Conservation (phyloP, 2,888 invertebrate species). For the Mythimna pallens region DNA sequence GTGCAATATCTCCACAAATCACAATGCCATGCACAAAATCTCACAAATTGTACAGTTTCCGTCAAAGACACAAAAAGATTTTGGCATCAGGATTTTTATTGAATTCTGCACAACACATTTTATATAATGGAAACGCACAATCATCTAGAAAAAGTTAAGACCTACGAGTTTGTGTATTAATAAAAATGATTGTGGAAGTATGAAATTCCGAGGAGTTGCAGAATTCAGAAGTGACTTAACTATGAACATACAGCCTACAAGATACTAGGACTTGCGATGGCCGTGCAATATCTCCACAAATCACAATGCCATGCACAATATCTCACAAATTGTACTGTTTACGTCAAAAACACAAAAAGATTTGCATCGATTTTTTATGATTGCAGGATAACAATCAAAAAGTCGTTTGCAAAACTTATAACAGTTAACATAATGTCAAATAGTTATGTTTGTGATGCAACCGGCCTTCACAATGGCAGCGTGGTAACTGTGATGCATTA, state of each 20-base stretch:
- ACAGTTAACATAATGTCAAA: constrained; percentile 33
- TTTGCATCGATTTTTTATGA: constrained; percentile 24
- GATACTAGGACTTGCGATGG: no score
- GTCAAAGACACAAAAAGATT: no score
- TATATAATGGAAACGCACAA: constrained; percentile 69
- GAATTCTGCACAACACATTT: not conserved
- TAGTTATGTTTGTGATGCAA: constrained; percentile 41
- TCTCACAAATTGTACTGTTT: constrained; percentile 31
- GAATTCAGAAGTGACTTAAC: constrained; percentile 67
- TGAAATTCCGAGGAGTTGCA: constrained; percentile 63
- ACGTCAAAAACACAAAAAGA: not conserved
- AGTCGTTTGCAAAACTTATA: constrained; percentile 32
- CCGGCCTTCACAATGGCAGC: constrained; percentile 28
- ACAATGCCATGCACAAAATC: no score
- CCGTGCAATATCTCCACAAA: not conserved
- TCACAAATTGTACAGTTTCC: no score
- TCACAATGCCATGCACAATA: constrained; percentile 11
- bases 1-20: no score
- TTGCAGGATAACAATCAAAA: constrained; percentile 17
- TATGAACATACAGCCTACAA: constrained; percentile 50
- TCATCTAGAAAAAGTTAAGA: constrained; percentile 69
- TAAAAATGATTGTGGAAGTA: constrained; percentile 76
- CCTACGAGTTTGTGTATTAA: constrained; percentile 71
- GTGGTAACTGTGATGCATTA: constrained; percentile 1
- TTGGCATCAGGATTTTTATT: no score